Evolutionary conservation across 2,113 vertebrate species (phyloP).

Genomic region (Larimichthys crocea): DNA sequence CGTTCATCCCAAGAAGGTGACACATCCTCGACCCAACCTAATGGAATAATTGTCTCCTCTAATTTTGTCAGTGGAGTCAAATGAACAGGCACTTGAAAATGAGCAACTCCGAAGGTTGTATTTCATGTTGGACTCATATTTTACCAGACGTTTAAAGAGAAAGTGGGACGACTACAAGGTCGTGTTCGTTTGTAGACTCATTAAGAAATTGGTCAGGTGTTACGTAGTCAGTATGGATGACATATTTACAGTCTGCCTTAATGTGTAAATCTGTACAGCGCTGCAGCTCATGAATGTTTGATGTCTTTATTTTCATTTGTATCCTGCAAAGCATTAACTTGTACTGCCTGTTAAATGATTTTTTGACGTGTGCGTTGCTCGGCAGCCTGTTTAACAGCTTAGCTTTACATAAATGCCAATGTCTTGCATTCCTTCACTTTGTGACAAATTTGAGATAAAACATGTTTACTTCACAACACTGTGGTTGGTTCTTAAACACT

Average conservation of each 20-base stretch:
- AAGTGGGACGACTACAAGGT: conserved; percentile 43
- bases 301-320: conserved; percentile 49
- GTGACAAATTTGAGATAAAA: neutral
- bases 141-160: conserved; percentile 20
- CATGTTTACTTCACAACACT: neutral
- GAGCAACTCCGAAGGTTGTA: conserved; percentile 26
- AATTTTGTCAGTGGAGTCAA: conserved; percentile 64
- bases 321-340: conserved; percentile 24
- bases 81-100: conserved; percentile 56
- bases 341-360: conserved; percentile 4
- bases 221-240: conserved; percentile 17
- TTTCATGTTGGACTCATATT: conserved; percentile 33
- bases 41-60: conserved; percentile 74
- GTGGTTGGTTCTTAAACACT: neutral
- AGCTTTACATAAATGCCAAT: neutral
- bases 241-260: conserved; percentile 37
- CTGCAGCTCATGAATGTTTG: conserved; percentile 34
- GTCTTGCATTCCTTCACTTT: neutral
- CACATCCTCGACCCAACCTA: conserved; percentile 50
- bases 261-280: conserved; percentile 15
- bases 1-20: conserved; percentile 56
- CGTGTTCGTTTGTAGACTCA: conserved; percentile 8
- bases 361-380: conserved; percentile 26
- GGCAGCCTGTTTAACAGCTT: conserved; percentile 4
- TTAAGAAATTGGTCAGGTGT: conserved; percentile 46